These are phyloP conservation scores for Trichosurus vulpecula DNA, from an alignment of 2,797 vertebrate genomes.

Conservation along the genomic window DNA sequence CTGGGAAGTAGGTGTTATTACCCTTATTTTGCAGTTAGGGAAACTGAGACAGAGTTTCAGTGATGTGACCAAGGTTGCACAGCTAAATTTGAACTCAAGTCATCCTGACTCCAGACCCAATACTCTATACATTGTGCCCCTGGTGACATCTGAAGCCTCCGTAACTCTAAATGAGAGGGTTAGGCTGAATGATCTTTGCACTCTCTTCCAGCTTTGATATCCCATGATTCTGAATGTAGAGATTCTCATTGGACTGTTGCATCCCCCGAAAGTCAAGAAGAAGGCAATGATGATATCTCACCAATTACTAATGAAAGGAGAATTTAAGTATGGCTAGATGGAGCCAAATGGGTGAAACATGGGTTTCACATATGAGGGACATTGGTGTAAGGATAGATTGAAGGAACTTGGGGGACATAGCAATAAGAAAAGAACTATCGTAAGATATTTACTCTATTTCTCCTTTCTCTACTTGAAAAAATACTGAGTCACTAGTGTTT, in stretches of 20 bases:
- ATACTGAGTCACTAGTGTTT: not conserved
- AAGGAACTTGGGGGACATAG: not conserved
- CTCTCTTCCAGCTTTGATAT: not conserved
- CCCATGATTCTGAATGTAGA: not conserved
- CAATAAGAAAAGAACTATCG: not conserved
- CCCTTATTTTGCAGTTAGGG: not conserved
- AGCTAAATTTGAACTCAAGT: too few species aligned
- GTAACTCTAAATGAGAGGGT: not conserved
- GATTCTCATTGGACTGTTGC: not conserved
- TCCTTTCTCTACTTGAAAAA: not conserved
- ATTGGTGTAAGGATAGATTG: not conserved
- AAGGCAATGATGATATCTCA: not conserved
- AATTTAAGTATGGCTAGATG: not conserved
- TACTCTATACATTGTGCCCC: too few species aligned
- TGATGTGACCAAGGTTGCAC: too few species aligned
- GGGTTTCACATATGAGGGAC: not conserved
- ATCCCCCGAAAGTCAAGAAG: not conserved
- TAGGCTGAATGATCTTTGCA: not conserved
- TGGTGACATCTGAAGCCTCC: not conserved
- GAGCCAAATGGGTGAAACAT: not conserved
- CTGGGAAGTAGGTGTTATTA: not conserved
- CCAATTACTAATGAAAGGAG: not conserved
- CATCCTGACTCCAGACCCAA: too few species aligned
- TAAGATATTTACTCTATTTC: not conserved
- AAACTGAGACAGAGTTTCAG: not conserved